A percentile compares a stretch with the other conserved stretches of the same genome.
Conservation (phyloP, 2,797 vertebrate species). For the Petrocephalus schoutedeni region DNA sequence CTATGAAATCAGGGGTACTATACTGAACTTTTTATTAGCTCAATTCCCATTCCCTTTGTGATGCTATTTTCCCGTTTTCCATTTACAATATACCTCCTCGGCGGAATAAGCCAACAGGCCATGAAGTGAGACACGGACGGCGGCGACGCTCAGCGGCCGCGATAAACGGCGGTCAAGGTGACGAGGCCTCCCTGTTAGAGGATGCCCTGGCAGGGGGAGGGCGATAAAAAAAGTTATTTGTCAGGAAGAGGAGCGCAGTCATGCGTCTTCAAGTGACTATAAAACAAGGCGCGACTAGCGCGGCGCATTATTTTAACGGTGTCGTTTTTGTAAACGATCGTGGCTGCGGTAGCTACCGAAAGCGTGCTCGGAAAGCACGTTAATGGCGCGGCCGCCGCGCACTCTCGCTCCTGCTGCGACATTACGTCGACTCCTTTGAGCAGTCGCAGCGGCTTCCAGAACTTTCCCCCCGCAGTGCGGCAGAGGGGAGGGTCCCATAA, state of each 20-base stretch:
- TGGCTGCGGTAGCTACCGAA: neutral
- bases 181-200: constrained; percentile 48
- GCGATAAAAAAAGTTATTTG: constrained; percentile 68
- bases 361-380: neutral
- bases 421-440: neutral
- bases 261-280: constrained; percentile 51
- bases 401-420: neutral
- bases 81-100: neutral
- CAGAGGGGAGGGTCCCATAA: neutral
- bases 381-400: neutral
- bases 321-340: neutral
- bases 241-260: constrained; percentile 68
- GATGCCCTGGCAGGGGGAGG: constrained; percentile 60
- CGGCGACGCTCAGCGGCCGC: constrained; percentile 39
- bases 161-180: constrained; percentile 68
- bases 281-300: constrained; percentile 2
- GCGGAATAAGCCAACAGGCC: neutral
- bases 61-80: neutral
- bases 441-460: neutral
- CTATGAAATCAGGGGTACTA: neutral
- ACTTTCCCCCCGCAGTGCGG: neutral
- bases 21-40: neutral
- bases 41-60: neutral
- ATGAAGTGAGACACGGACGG: neutral
- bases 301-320: neutral